Percentiles rank a stretch among this genome's conserved stretches.
Conservation (phyloP, 2,113 vertebrate species). For the Anolis sagrei region DNA sequence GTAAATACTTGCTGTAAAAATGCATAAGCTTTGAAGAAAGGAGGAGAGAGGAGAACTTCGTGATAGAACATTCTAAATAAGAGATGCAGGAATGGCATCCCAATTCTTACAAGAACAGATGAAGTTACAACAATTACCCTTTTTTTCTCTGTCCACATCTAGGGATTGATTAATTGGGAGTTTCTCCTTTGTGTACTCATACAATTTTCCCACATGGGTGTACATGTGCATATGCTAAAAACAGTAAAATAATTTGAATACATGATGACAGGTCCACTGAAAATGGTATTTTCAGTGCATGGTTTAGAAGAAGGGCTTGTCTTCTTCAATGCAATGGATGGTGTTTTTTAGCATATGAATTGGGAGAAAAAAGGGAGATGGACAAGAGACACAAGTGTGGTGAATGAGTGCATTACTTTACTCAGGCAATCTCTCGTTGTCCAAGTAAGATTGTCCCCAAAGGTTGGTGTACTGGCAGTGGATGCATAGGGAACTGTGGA, state of each 20-base stretch:
- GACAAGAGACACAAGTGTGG: neutral
- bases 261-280: neutral
- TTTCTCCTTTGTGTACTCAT: neutral
- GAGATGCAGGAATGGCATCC: too few relatives aligned
- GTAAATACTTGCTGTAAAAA: neutral
- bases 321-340: neutral
- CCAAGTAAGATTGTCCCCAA: too few relatives aligned
- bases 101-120: neutral
- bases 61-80: neutral
- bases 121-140: neutral
- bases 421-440: too few relatives aligned
- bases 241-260: neutral
- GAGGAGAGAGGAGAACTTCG: neutral
- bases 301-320: neutral
- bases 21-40: neutral
- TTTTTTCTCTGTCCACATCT: neutral
- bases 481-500: too few relatives aligned
- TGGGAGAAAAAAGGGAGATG: neutral
- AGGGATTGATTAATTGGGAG: neutral
- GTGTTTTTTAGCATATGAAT: too few relatives aligned
- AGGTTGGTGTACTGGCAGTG: too few relatives aligned
- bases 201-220: neutral
- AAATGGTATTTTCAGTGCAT: neutral
- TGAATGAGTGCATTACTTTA: too few relatives aligned
- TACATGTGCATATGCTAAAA: neutral